These are phyloP conservation scores for Drosophila anomelani DNA, from an alignment of 2,888 invertebrate genomes.

Conservation along the genomic window DNA sequence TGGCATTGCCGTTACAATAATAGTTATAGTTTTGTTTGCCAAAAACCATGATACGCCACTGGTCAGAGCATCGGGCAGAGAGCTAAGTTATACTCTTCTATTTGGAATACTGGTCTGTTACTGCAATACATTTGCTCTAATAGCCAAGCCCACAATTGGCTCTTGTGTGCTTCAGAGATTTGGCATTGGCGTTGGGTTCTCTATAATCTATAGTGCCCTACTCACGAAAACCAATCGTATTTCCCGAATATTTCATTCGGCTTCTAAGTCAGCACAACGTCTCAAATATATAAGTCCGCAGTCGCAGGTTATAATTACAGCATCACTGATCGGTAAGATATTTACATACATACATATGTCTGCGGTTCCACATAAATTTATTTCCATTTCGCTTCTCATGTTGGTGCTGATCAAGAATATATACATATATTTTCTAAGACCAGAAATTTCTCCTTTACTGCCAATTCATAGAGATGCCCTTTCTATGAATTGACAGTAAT, in stretches of 20 bases:
- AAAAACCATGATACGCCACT: conserved; percentile 89
- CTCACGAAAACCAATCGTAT: conserved; percentile 91
- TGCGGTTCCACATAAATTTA: not conserved
- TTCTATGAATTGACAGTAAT: too few relatives aligned
- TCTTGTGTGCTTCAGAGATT: conserved; percentile 88
- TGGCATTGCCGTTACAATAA: conserved; percentile 87
- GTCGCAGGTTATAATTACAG: conserved; percentile 90
- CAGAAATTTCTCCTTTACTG: too few relatives aligned
- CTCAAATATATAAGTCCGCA: conserved; percentile 91
- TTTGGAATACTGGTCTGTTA: conserved; percentile 89
- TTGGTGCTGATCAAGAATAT: too few relatives aligned
- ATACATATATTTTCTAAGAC: too few relatives aligned
- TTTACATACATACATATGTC: not conserved
- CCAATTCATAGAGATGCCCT: too few relatives aligned
- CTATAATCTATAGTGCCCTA: conserved; percentile 90
- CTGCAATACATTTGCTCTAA: conserved; percentile 89
- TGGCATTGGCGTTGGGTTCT: conserved; percentile 90
- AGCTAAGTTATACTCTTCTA: conserved; percentile 91
- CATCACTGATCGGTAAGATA: conserved; percentile 85
- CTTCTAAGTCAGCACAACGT: conserved; percentile 89
- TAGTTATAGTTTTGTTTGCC: conserved; percentile 87
- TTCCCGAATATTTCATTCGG: conserved; percentile 90
- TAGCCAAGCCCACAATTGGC: conserved; percentile 88
- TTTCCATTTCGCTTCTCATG: too few relatives aligned
- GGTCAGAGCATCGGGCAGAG: conserved; percentile 91